Evolutionary conservation across 2,113 vertebrate species (phyloP).

Genomic region (Vulpes vulpes): DNA sequence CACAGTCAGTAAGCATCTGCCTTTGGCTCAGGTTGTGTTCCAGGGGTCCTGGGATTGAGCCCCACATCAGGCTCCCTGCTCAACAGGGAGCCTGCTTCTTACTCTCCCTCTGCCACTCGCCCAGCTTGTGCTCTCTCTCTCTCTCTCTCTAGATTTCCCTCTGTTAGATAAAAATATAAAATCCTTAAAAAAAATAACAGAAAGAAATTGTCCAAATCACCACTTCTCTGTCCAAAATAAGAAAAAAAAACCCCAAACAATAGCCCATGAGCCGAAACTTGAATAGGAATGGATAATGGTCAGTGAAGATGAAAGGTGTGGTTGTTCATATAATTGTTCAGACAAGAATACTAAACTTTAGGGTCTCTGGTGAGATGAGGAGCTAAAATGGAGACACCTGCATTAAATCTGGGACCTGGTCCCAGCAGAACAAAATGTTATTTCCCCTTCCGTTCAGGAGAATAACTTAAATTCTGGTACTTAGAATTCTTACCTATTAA

Average conservation of each 20-base stretch:
- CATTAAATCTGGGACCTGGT: not conserved
- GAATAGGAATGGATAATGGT: not conserved
- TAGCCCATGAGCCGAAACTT: not conserved
- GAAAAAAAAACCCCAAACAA: not conserved
- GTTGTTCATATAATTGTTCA: not conserved
- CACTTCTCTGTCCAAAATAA: not conserved
- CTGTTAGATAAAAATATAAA: too few species aligned
- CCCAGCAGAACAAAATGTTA: not conserved
- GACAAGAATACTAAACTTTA: not conserved
- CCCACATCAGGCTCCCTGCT: too few species aligned
- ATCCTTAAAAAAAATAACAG: not conserved
- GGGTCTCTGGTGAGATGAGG: not conserved
- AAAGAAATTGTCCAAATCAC: not conserved
- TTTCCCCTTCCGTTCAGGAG: not conserved
- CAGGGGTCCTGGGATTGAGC: too few species aligned
- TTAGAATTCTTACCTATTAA: not conserved
- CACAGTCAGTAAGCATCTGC: too few species aligned
- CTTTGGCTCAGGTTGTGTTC: too few species aligned
- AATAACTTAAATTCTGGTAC: not conserved
- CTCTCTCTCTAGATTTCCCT: too few species aligned
- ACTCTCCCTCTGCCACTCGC: too few species aligned
- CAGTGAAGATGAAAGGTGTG: not conserved
- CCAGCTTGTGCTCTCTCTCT: too few species aligned
- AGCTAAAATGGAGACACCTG: not conserved
- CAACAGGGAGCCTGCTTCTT: too few species aligned